A percentile compares a stretch with the other conserved stretches of the same genome.
These are phyloP conservation scores for Pavo muticus DNA, from an alignment of 2,113 vertebrate genomes.

Conservation along the genomic window DNA sequence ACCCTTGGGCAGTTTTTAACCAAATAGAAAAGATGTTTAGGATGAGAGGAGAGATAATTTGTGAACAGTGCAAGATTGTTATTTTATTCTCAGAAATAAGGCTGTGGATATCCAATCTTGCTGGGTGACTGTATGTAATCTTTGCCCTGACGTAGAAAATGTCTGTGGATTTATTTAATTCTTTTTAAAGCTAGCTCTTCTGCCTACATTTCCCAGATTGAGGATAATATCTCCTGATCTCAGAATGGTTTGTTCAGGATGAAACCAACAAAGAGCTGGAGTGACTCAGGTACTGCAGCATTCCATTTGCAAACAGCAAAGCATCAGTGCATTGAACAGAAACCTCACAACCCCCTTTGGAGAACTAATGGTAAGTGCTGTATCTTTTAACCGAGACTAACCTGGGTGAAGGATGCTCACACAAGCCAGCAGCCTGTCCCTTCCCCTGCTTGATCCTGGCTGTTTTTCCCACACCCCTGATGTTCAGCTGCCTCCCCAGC, in stretches of 20 bases:
- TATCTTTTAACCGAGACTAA: not conserved
- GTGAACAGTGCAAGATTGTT: not conserved
- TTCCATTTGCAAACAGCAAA: not conserved
- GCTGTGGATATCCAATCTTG: not conserved
- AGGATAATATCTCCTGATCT: not conserved
- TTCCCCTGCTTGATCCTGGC: not conserved
- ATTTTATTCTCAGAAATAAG: not conserved
- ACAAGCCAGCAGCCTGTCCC: not conserved
- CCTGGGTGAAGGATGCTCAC: not conserved
- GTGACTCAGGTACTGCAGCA: not conserved
- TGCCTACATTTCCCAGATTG: not conserved
- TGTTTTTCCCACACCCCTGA: not conserved
- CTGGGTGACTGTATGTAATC: not conserved
- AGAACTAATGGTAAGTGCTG: not conserved
- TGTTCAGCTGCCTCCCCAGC: not conserved
- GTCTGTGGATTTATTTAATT: not conserved
- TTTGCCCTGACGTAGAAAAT: not conserved
- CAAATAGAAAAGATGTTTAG: not conserved
- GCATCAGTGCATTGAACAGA: not conserved
- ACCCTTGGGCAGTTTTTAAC: not conserved
- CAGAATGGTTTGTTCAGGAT: not conserved
- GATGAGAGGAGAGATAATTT: not conserved
- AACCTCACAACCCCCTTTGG: not conserved
- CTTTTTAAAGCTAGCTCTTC: not conserved
- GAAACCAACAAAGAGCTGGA: rapidly evolving